These are phyloP conservation scores for Macroteleia sp. DNA, from an alignment of 2,888 invertebrate species.

Conservation along the genomic window DNA sequence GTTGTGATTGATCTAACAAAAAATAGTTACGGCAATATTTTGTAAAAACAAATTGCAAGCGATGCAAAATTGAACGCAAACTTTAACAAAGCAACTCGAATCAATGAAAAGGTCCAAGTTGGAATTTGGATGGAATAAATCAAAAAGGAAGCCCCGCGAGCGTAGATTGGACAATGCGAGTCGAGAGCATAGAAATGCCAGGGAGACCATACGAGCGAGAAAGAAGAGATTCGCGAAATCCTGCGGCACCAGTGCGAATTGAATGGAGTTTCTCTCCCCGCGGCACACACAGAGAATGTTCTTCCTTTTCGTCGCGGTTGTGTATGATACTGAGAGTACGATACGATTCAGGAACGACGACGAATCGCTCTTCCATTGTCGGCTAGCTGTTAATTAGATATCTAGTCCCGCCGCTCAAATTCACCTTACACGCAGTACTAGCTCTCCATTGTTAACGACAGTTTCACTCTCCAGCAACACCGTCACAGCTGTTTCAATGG, in stretches of 20 bases:
- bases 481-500: slow-evolving; percentile 55
- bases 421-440: slow-evolving; percentile 76
- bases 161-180: slow-evolving; percentile 45
- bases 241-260: slow-evolving; percentile 56
- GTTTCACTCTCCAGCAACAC: slow-evolving; percentile 38
- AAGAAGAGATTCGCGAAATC: slow-evolving; percentile 63
- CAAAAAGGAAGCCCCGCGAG: slow-evolving; percentile 35
- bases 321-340: slow-evolving; percentile 63
- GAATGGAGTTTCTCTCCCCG: slow-evolving; percentile 60
- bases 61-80: neutral
- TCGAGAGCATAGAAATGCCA: slow-evolving; percentile 42
- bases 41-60: neutral
- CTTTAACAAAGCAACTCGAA: slow-evolving; percentile 17
- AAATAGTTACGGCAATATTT: no score
- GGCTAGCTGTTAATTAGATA: slow-evolving; percentile 82
- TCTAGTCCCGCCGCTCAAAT: slow-evolving; percentile 81
- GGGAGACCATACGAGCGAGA: slow-evolving; percentile 50
- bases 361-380: slow-evolving; percentile 81
- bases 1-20: no score
- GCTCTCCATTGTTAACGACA: slow-evolving; percentile 54
- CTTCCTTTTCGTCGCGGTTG: slow-evolving; percentile 61
- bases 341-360: slow-evolving; percentile 80
- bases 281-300: slow-evolving; percentile 50
- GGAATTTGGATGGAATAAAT: slow-evolving; percentile 26
- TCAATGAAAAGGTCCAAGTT: neutral